These are phyloP conservation scores for Erinaceus europaeus DNA, from an alignment of 2,113 vertebrate species.

Conservation along the genomic window DNA sequence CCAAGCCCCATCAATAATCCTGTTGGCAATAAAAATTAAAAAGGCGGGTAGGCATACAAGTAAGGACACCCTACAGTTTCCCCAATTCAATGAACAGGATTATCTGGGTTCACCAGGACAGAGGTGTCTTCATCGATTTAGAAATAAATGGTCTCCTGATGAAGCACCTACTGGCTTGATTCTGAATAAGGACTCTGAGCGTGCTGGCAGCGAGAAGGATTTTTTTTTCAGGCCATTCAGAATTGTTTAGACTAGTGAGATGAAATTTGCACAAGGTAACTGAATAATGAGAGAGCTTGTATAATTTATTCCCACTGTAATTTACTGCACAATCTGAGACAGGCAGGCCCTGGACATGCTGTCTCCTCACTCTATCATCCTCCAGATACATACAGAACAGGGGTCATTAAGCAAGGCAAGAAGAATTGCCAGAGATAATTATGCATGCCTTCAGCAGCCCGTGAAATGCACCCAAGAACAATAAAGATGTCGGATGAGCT, in stretches of 20 bases:
- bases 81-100: too few relatives aligned
- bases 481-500: constrained; percentile 57
- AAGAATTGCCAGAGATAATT: constrained; percentile 40
- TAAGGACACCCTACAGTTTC: too few relatives aligned
- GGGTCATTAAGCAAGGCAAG: constrained; percentile 53
- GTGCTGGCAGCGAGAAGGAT: not conserved
- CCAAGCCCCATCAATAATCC: too few relatives aligned
- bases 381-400: not conserved
- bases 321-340: constrained; percentile 12
- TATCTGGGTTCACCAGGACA: too few relatives aligned
- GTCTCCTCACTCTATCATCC: constrained; percentile 55
- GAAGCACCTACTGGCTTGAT: not conserved
- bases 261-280: constrained; percentile 53
- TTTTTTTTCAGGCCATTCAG: not conserved
- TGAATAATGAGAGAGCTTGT: constrained; percentile 37
- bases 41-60: too few relatives aligned
- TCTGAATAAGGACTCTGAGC: not conserved
- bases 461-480: constrained; percentile 54
- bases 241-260: not conserved
- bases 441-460: constrained; percentile 51
- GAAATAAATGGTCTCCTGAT: not conserved
- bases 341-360: constrained; percentile 27
- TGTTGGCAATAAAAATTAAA: too few relatives aligned
- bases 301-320: constrained; percentile 33
- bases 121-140: too few relatives aligned